Conservation (phyloP, 2,888 invertebrate species). For the Cylloceria caligata region DNA sequence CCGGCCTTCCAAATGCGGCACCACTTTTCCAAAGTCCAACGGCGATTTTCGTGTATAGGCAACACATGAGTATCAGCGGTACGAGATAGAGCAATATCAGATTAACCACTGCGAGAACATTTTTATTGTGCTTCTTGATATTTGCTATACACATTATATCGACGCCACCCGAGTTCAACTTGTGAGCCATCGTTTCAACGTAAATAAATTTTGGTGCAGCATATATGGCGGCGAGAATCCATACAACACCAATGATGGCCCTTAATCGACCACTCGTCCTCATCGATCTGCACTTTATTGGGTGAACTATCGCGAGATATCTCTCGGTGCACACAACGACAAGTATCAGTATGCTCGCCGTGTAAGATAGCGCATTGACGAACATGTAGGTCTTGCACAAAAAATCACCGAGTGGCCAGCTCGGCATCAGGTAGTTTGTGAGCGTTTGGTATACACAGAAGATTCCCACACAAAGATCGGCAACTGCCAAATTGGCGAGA, state of each 20-base stretch:
- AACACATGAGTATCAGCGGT: conserved; percentile 91
- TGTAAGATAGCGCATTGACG: conserved; percentile 94
- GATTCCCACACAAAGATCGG: conserved; percentile 96
- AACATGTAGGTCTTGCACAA: conserved; percentile 97
- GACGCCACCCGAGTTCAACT: conserved; percentile 86
- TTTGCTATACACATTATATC: conserved; percentile 92
- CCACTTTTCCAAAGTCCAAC: conserved; percentile 92
- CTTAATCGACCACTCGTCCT: conserved; percentile 91
- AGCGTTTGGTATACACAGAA: conserved; percentile 97
- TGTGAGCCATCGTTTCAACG: conserved; percentile 90
- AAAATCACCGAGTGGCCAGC: conserved; percentile 93
- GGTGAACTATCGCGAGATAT: conserved; percentile 94
- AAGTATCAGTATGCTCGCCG: conserved; percentile 95
- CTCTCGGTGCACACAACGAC: conserved; percentile 95
- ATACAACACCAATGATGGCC: conserved; percentile 92
- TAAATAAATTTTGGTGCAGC: conserved; percentile 94
- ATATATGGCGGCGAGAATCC: conserved; percentile 93
- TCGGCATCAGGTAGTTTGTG: conserved; percentile 91
- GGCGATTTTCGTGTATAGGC: conserved; percentile 91
- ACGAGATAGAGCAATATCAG: conserved; percentile 93
- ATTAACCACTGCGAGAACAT: conserved; percentile 92
- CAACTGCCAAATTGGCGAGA: conserved; percentile 94
- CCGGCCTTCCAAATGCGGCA: conserved; percentile 73
- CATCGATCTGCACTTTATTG: conserved; percentile 93
- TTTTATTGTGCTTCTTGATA: conserved; percentile 91